Conservation (phyloP, 2,797 vertebrate genomes). For the Alcedo atthis region DNA sequence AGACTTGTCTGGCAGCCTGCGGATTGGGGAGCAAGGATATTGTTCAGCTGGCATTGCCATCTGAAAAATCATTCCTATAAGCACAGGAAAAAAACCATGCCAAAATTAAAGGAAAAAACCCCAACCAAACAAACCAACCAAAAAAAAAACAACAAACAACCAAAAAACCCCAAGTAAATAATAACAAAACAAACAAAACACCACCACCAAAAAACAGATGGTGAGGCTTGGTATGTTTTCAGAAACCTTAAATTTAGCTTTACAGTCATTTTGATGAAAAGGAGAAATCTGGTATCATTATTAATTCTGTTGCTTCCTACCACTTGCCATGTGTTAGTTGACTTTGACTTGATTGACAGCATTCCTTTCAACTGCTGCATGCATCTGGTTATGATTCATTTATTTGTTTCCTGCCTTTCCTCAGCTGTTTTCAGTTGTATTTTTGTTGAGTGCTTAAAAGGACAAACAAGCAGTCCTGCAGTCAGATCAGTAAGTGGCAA, state of each 20-base stretch:
- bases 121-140: too few species aligned
- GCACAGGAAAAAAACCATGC: background rate
- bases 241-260: constrained; percentile 10
- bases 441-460: constrained; percentile 26
- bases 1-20: background rate
- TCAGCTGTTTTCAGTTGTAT: constrained; percentile 12
- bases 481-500: background rate
- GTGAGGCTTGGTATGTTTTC: background rate
- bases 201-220: background rate
- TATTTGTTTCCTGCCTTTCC: constrained; percentile 42
- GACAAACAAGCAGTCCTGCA: background rate
- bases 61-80: constrained; percentile 5
- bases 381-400: constrained; percentile 50
- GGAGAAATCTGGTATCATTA: background rate
- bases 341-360: constrained; percentile 36
- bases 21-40: background rate
- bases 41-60: background rate
- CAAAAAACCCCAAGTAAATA: too few species aligned
- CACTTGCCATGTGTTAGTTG: constrained; percentile 11
- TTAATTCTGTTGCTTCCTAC: constrained; percentile 17
- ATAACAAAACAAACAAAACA: background rate
- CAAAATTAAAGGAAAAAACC: background rate
- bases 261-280: constrained; percentile 11
- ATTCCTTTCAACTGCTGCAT: constrained; percentile 26
- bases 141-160: too few species aligned